Evolutionary conservation across 2,888 invertebrate genomes (phyloP), one percentile per base, ranked within the genome.

Genomic region (Ctenicera cuprea): DNA sequence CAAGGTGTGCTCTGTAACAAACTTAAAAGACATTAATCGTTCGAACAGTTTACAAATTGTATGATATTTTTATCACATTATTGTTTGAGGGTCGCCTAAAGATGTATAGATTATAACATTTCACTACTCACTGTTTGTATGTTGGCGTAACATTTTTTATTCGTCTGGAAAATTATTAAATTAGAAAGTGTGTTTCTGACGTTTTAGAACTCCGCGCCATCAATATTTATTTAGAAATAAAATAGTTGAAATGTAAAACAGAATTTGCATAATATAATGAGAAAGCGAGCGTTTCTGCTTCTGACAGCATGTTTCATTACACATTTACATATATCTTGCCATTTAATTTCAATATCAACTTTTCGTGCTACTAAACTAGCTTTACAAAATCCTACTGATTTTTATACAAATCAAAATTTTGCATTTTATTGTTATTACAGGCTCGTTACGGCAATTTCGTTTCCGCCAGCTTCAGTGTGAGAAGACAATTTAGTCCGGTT

Each of bases 201-300:
- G n/a, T 41, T 43, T 62, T 14, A 41, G 22, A 62, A 38, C 26
- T 33, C 38, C 43, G 9, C 62, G 20, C 16, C 26, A 65, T 52
- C 52, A 52, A 52, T 65, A 65, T 52, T 65, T 65, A 65, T 65
- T 52, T 50, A 12, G 33, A 41, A 65, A 65, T 65, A 65, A 52
- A 65, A 65, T 65, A 65, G 52, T 65, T 48, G 48, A 52, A 65
- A 52, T 41, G 65, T 22, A 65, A 65, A 65, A 65, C 65, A 65
- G 20, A 64, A 65, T 65, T 65, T 65, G 52, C 65, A 65, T 65
- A 52, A 54, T 37, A 54, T 65, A 65, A 65, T 65, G 65, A 52
- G 52, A 62, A 65, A 52, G 50, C 38, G 52, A 65, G 65, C 50
- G 52, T 65, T 61, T 65, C 63, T 65, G 65, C 20, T 50, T 20